These are phyloP conservation scores for Corythoichthys intestinalis DNA, from an alignment of 2,113 vertebrate genomes.

Conservation along the genomic window DNA sequence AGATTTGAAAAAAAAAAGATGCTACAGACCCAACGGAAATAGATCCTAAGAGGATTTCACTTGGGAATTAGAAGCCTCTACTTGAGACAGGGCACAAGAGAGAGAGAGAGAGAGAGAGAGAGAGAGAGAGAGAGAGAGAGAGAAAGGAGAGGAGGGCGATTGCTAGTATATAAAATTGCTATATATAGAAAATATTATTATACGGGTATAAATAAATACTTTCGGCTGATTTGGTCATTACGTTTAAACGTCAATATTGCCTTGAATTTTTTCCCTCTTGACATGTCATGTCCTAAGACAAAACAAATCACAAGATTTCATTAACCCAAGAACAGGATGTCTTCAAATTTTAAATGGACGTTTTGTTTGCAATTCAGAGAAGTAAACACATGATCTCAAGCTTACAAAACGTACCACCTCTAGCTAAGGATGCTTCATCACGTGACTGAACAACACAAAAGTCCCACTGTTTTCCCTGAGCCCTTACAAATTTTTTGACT, in stretches of 20 bases:
- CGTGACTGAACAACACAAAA: conserved; percentile 20
- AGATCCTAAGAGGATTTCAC: conserved; percentile 91
- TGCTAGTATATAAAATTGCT: too few relatives aligned
- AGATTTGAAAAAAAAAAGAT: conserved; percentile 68
- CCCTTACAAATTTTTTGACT: neutral
- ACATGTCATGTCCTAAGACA: neutral
- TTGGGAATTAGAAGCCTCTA: conserved; percentile 78
- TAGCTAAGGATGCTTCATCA: conserved; percentile 39
- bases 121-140: conserved; percentile 4
- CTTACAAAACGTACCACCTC: conserved; percentile 36
- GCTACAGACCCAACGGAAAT: conserved; percentile 79
- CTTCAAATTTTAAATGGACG: conserved; percentile 30
- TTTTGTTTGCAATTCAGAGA: conserved; percentile 29
- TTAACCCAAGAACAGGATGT: conserved; percentile 6
- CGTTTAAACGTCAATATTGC: neutral
- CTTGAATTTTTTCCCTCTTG: neutral
- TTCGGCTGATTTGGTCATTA: neutral
- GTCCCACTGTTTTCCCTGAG: conserved; percentile 6
- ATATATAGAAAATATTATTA: too few relatives aligned
- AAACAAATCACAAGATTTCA: conserved; percentile 35
- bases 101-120: conserved; percentile 9
- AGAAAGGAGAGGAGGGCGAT: conserved; percentile 5
- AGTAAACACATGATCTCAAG: conserved; percentile 35
- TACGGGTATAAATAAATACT: neutral
- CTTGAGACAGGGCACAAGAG: conserved; percentile 64